Percentiles rank a stretch among this genome's conserved stretches.
Conservation (phyloP, 2,888 invertebrate genomes). For the Papilio protenor region DNA sequence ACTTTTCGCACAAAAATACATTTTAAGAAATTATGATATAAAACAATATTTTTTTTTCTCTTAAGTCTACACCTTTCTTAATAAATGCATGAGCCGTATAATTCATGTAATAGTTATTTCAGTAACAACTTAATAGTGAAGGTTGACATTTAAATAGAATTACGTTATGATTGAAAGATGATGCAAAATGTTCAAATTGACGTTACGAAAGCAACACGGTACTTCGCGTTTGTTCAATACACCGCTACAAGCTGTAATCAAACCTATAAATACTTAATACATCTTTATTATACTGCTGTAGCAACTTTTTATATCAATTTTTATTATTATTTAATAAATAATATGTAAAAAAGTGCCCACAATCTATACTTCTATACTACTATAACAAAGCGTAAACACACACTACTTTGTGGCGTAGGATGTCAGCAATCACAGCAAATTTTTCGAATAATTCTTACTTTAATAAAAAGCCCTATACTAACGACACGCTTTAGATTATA, state of each 20-base stretch:
- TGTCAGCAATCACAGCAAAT: no score
- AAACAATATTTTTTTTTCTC: not conserved
- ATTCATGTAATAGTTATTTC: constrained; percentile 4
- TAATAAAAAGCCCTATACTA: no score
- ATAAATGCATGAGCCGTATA: not conserved
- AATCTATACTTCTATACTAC: not conserved
- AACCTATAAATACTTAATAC: not conserved
- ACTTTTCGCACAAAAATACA: not conserved
- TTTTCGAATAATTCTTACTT: no score
- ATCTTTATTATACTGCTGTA: not conserved
- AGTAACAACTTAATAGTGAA: constrained; percentile 25
- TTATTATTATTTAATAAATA: not conserved
- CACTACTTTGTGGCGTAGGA: no score
- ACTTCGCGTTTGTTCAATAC: constrained; percentile 11
- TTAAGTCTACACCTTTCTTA: not conserved
- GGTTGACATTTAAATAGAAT: constrained; percentile 34
- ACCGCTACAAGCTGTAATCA: not conserved
- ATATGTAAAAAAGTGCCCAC: not conserved
- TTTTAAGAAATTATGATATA: not conserved
- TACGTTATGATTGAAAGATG: constrained; percentile 30
- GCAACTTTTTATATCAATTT: not conserved
- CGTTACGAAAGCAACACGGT: constrained; percentile 16
- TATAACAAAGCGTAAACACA: no score
- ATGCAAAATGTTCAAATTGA: constrained; percentile 31
- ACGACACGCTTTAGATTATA: no score